phyloP scores from a whole-genome alignment of 2,113 vertebrate genomes.

The Nannobrachium achirus region DNA sequence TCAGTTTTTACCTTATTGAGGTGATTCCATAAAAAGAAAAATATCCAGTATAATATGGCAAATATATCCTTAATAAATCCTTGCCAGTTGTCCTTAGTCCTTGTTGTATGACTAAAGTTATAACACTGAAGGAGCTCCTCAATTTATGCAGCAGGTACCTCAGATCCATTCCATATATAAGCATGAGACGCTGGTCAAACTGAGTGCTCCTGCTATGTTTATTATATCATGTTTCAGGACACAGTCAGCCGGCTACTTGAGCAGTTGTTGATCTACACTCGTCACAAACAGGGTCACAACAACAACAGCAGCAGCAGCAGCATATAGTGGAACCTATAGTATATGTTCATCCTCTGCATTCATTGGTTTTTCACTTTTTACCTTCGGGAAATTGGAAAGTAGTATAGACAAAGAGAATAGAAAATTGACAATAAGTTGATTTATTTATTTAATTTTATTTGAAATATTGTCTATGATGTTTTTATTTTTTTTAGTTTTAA shows the following conservation, averaged over 20 bases:
- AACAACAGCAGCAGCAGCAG: neutral
- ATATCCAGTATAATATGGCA: slow-evolving; percentile 35
- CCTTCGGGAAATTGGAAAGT: no score
- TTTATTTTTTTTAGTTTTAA: no score
- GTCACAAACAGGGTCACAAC: neutral
- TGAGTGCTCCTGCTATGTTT: slow-evolving; percentile 57
- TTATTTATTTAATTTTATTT: no score
- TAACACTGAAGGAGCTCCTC: slow-evolving; percentile 16
- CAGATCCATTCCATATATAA: slow-evolving; percentile 40
- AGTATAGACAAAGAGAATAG: no score
- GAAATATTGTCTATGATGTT: no score
- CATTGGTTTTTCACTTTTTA: no score
- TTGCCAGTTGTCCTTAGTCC: slow-evolving; percentile 23
- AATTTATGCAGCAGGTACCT: slow-evolving; percentile 71
- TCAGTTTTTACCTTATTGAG: slow-evolving; percentile 39
- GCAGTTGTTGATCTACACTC: slow-evolving; percentile 67
- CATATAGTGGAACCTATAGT: neutral
- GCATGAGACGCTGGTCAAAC: slow-evolving; percentile 17
- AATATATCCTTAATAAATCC: slow-evolving; percentile 27
- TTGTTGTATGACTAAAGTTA: slow-evolving; percentile 11
- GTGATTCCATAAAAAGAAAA: slow-evolving; percentile 7
- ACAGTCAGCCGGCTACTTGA: slow-evolving; percentile 56
- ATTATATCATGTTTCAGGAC: slow-evolving; percentile 62
- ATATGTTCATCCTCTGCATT: neutral
- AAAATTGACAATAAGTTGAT: no score